Percentiles rank a stretch among this genome's conserved stretches.
Conservation (phyloP, 2,888 invertebrate species). For the Crepidodera aurea region DNA sequence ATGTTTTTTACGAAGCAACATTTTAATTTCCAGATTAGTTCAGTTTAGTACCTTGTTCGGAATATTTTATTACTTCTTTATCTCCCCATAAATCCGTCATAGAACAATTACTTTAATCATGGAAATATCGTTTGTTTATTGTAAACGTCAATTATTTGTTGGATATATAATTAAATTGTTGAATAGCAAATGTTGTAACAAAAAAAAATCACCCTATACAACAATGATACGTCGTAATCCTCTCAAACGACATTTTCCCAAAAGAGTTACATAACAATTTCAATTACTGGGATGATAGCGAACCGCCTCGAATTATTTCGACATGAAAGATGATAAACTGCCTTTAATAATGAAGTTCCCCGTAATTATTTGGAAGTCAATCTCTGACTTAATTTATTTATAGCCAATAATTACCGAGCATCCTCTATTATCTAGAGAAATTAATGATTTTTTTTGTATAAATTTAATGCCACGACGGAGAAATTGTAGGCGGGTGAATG, state of each 20-base stretch:
- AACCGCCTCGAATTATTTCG: not conserved
- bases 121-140: too few relatives aligned
- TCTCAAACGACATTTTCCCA: not conserved
- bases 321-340: constrained; percentile 12
- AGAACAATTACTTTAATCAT: too few relatives aligned
- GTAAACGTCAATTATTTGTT: too few relatives aligned
- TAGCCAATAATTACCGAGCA: constrained; percentile 5
- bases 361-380: constrained; percentile 18
- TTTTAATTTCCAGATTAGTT: too few relatives aligned
- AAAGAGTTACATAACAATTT: not conserved
- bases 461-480: not conserved
- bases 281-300: not conserved
- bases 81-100: too few relatives aligned
- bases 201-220: too few relatives aligned
- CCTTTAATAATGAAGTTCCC: constrained; percentile 13
- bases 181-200: too few relatives aligned
- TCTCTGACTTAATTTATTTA: constrained; percentile 12
- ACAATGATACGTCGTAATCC: too few relatives aligned
- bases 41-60: too few relatives aligned
- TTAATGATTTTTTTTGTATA: constrained; percentile 1
- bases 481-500: not conserved
- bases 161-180: too few relatives aligned
- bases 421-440: constrained; percentile 5
- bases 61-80: too few relatives aligned
- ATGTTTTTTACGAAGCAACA: too few relatives aligned